These are phyloP conservation scores for Drosophila murphyi DNA, from an alignment of 1,140 invertebrate species.

Conservation along the genomic window DNA sequence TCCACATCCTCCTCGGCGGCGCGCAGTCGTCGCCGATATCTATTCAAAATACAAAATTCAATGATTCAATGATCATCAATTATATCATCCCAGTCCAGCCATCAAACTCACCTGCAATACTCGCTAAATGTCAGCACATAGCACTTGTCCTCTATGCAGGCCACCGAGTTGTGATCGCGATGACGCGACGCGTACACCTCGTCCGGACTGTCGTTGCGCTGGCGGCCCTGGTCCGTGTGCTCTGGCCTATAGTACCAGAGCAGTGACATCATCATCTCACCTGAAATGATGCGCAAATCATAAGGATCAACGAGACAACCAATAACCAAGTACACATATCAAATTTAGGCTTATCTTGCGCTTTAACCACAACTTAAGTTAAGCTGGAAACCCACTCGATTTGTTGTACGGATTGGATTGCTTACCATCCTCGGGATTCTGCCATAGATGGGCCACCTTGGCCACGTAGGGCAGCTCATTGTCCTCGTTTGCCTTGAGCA, in stretches of 20 bases:
- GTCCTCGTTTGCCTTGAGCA: conserved; percentile 92
- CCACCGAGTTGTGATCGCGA: conserved; percentile 96
- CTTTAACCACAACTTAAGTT: no score
- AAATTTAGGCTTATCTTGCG: background rate
- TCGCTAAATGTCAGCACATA: conserved; percentile 98
- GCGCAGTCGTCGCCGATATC: conserved; percentile 86
- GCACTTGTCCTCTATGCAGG: conserved; percentile 99
- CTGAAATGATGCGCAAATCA: conserved; percentile 85
- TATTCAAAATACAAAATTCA: conserved; percentile 48
- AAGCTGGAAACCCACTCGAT: no score
- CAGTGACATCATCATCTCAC: conserved; percentile 98
- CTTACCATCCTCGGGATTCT: conserved; percentile 95
- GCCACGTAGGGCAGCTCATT: conserved; percentile 97
- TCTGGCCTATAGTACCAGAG: conserved; percentile 99
- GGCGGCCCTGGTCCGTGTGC: conserved; percentile 95
- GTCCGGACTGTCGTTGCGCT: conserved; percentile 91
- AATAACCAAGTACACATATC: no score
- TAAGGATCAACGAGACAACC: background rate
- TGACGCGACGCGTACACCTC: conserved; percentile 98
- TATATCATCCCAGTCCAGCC: no score
- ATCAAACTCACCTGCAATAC: conserved; percentile 93
- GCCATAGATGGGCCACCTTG: conserved; percentile 96
- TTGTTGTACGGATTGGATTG: background rate
- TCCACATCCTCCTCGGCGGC: conserved; percentile 86
- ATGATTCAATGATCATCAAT: background rate